phyloP scores from a whole-genome alignment of 1,140 invertebrate genomes.

The Eupeodes corollae region DNA sequence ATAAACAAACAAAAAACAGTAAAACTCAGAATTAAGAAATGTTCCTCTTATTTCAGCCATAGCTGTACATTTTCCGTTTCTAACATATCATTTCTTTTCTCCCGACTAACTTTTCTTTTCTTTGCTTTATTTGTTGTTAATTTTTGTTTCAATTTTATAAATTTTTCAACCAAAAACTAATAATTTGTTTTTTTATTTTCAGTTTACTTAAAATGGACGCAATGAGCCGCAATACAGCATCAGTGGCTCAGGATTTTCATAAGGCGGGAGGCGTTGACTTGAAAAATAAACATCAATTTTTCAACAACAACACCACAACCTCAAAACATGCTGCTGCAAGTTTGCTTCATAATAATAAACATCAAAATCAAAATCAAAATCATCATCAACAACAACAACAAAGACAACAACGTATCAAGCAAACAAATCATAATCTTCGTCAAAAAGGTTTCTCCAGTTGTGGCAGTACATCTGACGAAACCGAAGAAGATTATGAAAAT shows the following conservation, averaged over 20 bases:
- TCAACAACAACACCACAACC: conserved; percentile 1
- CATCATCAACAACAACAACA: conserved; percentile 8
- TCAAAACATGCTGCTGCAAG: no score
- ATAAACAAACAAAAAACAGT: no score
- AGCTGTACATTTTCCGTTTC: no score
- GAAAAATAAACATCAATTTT: conserved; percentile 38
- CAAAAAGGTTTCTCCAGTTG: no score
- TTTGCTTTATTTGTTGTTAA: not conserved
- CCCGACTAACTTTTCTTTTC: no score
- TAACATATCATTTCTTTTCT: no score
- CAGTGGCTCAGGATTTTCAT: conserved; percentile 40
- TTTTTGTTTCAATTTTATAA: not conserved
- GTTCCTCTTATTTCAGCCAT: no score
- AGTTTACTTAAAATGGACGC: conserved; percentile 38
- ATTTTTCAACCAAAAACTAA: no score
- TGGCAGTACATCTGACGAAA: not conserved
- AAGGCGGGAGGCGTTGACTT: conserved; percentile 39
- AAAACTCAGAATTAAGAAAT: no score
- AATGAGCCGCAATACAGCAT: conserved; percentile 37
- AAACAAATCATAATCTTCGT: no score
- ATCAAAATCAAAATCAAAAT: not conserved
- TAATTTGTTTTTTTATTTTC: not conserved
- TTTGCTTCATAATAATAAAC: no score
- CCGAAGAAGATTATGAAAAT: conserved; percentile 33
- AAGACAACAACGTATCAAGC: conserved; percentile 13